Evolutionary conservation across 2,797 vertebrate species (phyloP), one percentile per base, ranked within the genome.

Genomic region (Gobio occitaniae): DNA sequence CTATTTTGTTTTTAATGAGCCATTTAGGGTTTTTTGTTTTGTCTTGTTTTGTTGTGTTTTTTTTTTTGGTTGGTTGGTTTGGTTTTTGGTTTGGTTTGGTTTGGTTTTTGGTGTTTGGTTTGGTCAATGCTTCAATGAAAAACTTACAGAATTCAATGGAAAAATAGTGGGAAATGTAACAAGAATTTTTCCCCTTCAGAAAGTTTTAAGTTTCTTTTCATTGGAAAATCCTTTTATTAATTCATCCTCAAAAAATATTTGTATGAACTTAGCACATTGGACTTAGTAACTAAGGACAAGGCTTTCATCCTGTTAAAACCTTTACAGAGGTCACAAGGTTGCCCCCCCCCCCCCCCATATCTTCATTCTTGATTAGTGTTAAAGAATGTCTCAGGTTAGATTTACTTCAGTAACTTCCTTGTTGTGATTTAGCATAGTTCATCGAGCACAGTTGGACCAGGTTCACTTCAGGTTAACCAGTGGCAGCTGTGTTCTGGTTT

Each of bases 371-470:
- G 47, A 66, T 76, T 44, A 84, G 38, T 2, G 7, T 16, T 41
- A 21, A 78, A 69, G 61, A 77, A 78, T 69, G 63, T 54, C 63
- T 77, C 6, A 10, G 66, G 41, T 74, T 74, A 80, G 56, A 91
- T 93, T 93, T 90, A 87, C 86, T 78, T 59, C 86, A 89, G 85
- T 90, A n/a, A 78, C 80, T 77, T 93, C 92, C 91, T 90, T 9
- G 78, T 82, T 90, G 92, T 88, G 87, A 91, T 93, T 91, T 80
- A 88, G 87, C 87, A 85, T 61, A 65, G 88, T 77, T 38, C 82
- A 47, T 78, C 17, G 4, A 78, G 50, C 82, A 56, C 74, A 78
- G 74, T 69, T 84, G 83, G 76, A 71, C 52, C 38, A 54, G 41
- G 38, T 69, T 69, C 50, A 69, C 74, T 54, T 68, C 41, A 78